These are phyloP conservation scores for Mirza zaza DNA, from an alignment of 2,113 vertebrate genomes.

Conservation along the genomic window DNA sequence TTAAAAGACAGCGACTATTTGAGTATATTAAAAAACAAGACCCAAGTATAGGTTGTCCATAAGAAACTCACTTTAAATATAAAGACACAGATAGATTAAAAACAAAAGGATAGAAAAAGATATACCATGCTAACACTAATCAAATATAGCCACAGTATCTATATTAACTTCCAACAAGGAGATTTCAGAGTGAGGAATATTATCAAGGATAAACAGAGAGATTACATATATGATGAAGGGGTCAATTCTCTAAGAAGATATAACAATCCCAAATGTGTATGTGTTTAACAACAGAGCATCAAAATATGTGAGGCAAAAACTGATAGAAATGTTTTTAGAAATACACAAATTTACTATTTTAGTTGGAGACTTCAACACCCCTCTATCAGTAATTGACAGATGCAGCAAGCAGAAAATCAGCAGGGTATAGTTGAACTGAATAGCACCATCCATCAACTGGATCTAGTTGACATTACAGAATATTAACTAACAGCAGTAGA, in stretches of 20 bases:
- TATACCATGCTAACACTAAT: not conserved
- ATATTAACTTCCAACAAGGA: not conserved
- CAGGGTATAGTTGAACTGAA: not conserved
- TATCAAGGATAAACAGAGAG: not conserved
- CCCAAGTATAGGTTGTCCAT: not conserved
- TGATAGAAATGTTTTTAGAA: not conserved
- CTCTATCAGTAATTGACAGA: not conserved
- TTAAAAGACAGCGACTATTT: not conserved
- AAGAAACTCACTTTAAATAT: not conserved
- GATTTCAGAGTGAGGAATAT: not conserved
- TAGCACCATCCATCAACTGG: not conserved
- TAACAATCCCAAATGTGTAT: not conserved
- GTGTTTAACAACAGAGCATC: not conserved
- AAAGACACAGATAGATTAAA: not conserved
- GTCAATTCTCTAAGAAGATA: not conserved
- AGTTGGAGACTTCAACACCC: not conserved
- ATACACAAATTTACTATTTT: not conserved
- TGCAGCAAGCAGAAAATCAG: constrained; percentile 10
- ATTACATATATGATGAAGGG: not conserved
- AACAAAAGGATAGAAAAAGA: not conserved
- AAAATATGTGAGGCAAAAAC: constrained; percentile 36
- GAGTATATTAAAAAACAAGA: not conserved
- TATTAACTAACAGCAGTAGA: not conserved
- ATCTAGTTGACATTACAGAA: not conserved
- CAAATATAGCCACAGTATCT: not conserved